phyloP scores from a whole-genome alignment of 2,113 vertebrate genomes.

The Rafetus swinhoei region DNA sequence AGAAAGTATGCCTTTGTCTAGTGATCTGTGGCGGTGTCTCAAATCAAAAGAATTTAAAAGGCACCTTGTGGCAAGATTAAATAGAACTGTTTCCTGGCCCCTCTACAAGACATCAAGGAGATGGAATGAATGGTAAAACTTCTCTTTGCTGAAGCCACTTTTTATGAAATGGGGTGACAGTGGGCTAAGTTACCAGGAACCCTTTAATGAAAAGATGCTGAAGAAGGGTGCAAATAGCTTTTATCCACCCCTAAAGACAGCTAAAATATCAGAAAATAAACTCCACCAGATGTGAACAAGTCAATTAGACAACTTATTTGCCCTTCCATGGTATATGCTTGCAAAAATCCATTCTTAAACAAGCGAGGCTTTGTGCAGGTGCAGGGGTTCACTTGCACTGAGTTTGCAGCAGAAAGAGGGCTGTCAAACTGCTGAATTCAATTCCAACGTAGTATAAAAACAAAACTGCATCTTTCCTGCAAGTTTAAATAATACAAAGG shows the following conservation, averaged over 20 bases:
- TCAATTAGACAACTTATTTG: not conserved
- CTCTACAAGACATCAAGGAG: not conserved
- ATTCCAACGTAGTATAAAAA: not conserved
- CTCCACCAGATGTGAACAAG: not conserved
- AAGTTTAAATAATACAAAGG: not conserved
- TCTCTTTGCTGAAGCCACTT: not conserved
- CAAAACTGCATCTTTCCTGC: not conserved
- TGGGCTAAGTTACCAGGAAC: constrained; percentile 55
- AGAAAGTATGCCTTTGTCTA: not conserved
- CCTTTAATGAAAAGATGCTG: constrained; percentile 33
- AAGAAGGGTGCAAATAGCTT: constrained; percentile 20
- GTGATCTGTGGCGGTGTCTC: not conserved
- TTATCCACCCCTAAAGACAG: constrained; percentile 20
- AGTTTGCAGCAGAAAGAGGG: not conserved
- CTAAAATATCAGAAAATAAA: not conserved
- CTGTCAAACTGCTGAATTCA: not conserved
- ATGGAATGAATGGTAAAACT: not conserved
- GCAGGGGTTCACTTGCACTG: not conserved
- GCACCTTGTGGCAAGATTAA: not conserved
- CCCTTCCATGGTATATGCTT: not conserved
- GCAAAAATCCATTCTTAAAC: not conserved
- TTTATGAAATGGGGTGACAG: not conserved
- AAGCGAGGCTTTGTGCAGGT: not conserved
- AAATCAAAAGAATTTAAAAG: not conserved
- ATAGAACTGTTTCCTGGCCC: not conserved